phyloP scores from a whole-genome alignment of 2,888 invertebrate genomes.

The Neocrepidodera transversa region DNA sequence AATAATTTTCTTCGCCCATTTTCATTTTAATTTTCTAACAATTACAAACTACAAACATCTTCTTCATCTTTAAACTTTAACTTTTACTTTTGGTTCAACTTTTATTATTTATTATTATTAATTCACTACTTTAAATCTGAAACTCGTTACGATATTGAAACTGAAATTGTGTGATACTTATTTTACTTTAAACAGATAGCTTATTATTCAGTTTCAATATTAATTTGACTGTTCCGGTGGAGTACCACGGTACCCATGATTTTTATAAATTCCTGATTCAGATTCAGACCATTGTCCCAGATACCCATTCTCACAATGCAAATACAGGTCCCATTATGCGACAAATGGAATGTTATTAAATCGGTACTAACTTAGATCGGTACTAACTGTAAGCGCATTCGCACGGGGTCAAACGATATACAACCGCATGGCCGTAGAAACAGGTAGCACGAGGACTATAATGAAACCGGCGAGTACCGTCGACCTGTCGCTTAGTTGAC shows the following conservation, averaged over 20 bases:
- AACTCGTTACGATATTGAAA: too few relatives aligned
- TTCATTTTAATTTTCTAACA: too few relatives aligned
- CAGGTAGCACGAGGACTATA: conserved; percentile 4
- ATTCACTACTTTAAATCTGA: too few relatives aligned
- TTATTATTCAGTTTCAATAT: too few relatives aligned
- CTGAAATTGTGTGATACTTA: too few relatives aligned
- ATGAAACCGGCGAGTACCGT: not conserved
- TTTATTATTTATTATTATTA: too few relatives aligned
- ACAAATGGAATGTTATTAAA: conserved; percentile 46
- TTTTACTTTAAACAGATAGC: too few relatives aligned
- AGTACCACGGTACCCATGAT: not conserved
- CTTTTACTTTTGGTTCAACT: too few relatives aligned
- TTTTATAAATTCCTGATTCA: conserved; percentile 14
- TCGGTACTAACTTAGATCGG: conserved; percentile 43
- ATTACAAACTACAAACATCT: too few relatives aligned
- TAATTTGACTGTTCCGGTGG: not conserved
- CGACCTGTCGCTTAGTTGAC: too few relatives aligned
- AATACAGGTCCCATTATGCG: conserved; percentile 38
- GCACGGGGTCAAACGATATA: conserved; percentile 42
- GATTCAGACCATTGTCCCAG: conserved; percentile 19
- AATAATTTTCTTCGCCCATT: too few relatives aligned
- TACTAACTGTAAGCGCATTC: conserved; percentile 45
- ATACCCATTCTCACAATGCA: conserved; percentile 30
- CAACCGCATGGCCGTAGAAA: conserved; percentile 9
- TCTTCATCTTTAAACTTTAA: too few relatives aligned